Base-by-base conservation (phyloP, 2,888 invertebrate species). In the Elysia crispata region DNA sequence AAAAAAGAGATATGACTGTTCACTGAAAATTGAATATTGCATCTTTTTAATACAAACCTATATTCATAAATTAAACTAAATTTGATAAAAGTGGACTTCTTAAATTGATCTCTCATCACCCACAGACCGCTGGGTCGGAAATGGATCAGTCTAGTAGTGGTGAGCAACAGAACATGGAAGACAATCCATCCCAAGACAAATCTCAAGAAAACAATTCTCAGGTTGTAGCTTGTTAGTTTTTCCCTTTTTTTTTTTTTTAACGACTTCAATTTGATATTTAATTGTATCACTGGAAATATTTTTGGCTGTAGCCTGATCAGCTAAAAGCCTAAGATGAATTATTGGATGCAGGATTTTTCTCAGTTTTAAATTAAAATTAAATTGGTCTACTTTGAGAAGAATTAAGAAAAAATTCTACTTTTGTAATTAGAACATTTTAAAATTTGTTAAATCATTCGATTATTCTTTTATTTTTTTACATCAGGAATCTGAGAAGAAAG, bases 401-500 rank as follows among this genome's bases (percentile, higher is more conserved):
- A 41, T 41, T 41, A 41, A 41, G 11, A 41, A 41, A 41, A 41
- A 41, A 41, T 41, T 6, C 11, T 41, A 3, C 41, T 41, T 41
- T 41, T 41, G 3, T 41, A 41, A 11, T 41, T 25, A 66, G 6
- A 66, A 25, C 1, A 11, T 25, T 66, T 28, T 66, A 23, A 66
- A 6, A 23, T 15, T 8, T 8, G 3, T 60, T 23, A 5, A 5
- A 60, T 60, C 60, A 70, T 15, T 15, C 15, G 30, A 54, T 15
- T 6, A 74, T 13, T 30, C 50, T 3, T 28, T 20, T 67, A 49
- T 8, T 73, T 31, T 70, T 54, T 20, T 28, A 72, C 31, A 23
- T 20, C 67, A 74, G 66, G 74, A 81, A 23, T 85, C 83, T 85
- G 89, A 86, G 33, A 85, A 84, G 33, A 84, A 86, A 77, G 62